A percentile compares a stretch with the other conserved stretches of the same genome.
Conservation (phyloP, 2,888 invertebrate species). For the Euclidia mi region DNA sequence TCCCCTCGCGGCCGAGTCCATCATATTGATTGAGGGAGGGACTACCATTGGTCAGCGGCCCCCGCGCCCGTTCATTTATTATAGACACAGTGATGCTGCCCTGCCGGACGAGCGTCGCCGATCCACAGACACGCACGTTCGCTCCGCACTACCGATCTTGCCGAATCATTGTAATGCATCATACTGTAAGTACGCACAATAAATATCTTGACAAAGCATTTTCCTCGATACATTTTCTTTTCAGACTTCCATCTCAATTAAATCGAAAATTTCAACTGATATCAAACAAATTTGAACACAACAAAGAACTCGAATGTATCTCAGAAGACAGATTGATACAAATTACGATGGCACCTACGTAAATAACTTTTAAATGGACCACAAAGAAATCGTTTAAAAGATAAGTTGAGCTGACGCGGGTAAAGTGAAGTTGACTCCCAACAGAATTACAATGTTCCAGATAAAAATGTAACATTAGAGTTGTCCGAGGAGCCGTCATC, state of each 20-base stretch:
- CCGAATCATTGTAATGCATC: slow-evolving; percentile 60
- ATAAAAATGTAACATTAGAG: slow-evolving; percentile 75
- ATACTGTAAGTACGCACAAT: slow-evolving; percentile 21
- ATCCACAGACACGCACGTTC: slow-evolving; percentile 54
- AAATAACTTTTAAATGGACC: slow-evolving; percentile 54
- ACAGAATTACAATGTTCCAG: slow-evolving; percentile 67
- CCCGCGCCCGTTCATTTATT: slow-evolving; percentile 90
- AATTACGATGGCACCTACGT: slow-evolving; percentile 38
- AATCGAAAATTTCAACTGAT: slow-evolving; percentile 1
- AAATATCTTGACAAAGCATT: slow-evolving; percentile 17
- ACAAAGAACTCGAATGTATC: slow-evolving; percentile 28
- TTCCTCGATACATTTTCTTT: slow-evolving; percentile 4
- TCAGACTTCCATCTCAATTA: slow-evolving; percentile 1
- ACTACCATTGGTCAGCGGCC: slow-evolving; percentile 89
- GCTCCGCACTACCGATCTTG: slow-evolving; percentile 57
- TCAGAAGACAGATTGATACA: slow-evolving; percentile 39
- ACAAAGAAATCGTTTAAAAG: slow-evolving; percentile 59
- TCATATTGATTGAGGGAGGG: slow-evolving; percentile 91
- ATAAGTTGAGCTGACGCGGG: slow-evolving; percentile 57
- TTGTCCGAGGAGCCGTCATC: slow-evolving; percentile 67
- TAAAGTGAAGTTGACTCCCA: slow-evolving; percentile 70
- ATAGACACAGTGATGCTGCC: slow-evolving; percentile 88
- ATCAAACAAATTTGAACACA: slow-evolving; percentile 9
- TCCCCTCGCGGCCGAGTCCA: slow-evolving; percentile 90
- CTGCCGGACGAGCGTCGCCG: slow-evolving; percentile 33